Conservation (phyloP, 2,888 invertebrate genomes). For the Diarsia brunnea region DNA sequence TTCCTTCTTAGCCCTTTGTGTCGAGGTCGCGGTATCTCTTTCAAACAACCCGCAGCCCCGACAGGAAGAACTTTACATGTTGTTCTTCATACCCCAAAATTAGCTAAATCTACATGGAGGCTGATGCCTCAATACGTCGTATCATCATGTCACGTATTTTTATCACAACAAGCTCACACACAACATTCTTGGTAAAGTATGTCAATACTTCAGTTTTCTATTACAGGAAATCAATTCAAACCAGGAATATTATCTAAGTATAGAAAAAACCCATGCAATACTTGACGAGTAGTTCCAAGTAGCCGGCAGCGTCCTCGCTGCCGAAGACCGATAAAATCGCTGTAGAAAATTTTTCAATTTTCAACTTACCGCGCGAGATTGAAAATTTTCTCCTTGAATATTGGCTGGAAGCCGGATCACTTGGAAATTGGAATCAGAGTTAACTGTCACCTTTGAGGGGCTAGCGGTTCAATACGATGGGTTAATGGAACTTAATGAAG, state of each 20-base stretch:
- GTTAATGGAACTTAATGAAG: neutral
- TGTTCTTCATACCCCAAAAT: no score
- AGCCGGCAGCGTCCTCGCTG: neutral
- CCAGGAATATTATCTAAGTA: neutral
- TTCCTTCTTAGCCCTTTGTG: no score
- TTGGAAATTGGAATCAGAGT: constrained; percentile 33
- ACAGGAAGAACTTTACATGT: no score
- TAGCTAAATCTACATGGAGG: no score
- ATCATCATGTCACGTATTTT: neutral
- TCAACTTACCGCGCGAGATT: constrained; percentile 16
- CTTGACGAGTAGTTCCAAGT: neutral
- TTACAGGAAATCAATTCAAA: neutral
- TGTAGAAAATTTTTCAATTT: constrained; percentile 31
- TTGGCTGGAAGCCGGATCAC: constrained; percentile 20
- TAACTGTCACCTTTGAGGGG: constrained; percentile 10
- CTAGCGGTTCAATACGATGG: neutral
- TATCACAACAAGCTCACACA: neutral
- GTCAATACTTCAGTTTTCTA: neutral
- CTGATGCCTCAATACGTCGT: neutral
- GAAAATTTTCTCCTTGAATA: constrained; percentile 12
- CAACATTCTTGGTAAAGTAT: neutral
- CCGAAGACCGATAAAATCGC: constrained; percentile 3
- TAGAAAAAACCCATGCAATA: neutral
- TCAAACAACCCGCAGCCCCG: no score
- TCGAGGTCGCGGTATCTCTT: no score